Evolutionary conservation across 1,140 invertebrate species (phyloP).

Genomic region (Drosophila ercepeae): DNA sequence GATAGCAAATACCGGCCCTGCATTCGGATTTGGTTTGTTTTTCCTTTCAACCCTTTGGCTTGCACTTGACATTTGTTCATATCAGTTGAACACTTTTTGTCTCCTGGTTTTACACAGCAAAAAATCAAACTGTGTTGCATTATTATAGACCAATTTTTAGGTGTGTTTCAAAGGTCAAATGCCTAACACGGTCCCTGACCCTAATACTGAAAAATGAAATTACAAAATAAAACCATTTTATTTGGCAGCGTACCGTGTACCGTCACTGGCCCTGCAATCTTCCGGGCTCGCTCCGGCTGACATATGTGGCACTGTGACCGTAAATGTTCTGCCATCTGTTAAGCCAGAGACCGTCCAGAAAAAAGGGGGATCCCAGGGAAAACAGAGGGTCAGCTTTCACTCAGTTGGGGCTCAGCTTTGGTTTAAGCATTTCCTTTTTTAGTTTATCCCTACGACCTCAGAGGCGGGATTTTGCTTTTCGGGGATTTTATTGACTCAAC

Average conservation of each 20-base stretch:
- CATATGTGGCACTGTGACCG: constrained; percentile 66
- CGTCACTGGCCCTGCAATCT: constrained; percentile 22
- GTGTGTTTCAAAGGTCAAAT: too few species aligned
- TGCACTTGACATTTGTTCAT: constrained; percentile 76
- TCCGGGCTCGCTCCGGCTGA: constrained; percentile 52
- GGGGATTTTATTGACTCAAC: constrained; percentile 63
- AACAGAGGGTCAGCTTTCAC: constrained; percentile 36
- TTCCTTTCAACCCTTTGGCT: constrained; percentile 17
- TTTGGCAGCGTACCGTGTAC: constrained; percentile 12
- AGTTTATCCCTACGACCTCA: constrained; percentile 64
- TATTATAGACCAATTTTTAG: too few species aligned
- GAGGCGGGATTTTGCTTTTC: constrained; percentile 62
- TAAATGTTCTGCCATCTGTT: constrained; percentile 81
- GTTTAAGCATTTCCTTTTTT: constrained; percentile 63
- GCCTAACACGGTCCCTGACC: too few species aligned
- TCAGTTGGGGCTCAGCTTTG: constrained; percentile 53
- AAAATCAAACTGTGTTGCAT: not conserved
- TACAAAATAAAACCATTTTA: not conserved
- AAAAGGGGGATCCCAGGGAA: not conserved
- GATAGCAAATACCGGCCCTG: constrained; percentile 24
- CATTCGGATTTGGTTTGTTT: constrained; percentile 33
- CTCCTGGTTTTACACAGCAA: constrained; percentile 13
- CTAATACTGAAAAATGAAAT: not conserved
- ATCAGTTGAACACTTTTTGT: constrained; percentile 54
- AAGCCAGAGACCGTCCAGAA: constrained; percentile 37